Percentiles rank a stretch among this genome's conserved stretches.
phyloP scores from a whole-genome alignment of 2,113 vertebrate genomes.

The Sinosuthora webbiana region DNA sequence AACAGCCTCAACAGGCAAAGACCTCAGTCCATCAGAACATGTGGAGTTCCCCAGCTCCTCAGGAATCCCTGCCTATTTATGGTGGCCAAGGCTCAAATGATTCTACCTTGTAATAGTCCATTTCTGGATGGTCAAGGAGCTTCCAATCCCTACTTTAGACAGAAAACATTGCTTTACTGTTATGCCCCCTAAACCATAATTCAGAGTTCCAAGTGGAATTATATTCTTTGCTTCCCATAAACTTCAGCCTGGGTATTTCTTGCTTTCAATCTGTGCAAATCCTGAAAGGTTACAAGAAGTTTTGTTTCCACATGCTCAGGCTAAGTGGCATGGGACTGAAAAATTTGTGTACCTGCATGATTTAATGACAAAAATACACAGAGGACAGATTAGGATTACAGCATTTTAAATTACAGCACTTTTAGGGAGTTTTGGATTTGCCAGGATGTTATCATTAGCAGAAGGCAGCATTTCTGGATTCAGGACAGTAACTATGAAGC shows the following conservation, averaged over 20 bases:
- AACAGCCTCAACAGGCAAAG: neutral
- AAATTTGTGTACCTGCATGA: fast-evolving
- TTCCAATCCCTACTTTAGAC: neutral
- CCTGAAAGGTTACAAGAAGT: neutral
- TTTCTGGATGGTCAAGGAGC: neutral
- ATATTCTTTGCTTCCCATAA: neutral
- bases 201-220: neutral
- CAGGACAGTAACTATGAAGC: neutral
- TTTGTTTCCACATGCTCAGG: neutral
- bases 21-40: neutral
- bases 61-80: neutral
- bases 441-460: neutral
- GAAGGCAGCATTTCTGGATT: neutral
- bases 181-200: neutral
- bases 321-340: neutral
- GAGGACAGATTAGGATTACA: too few species aligned
- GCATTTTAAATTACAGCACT: neutral
- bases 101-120: fast-evolving
- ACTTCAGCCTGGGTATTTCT: too few species aligned
- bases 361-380: neutral
- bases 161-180: neutral
- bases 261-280: neutral
- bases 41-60: neutral
- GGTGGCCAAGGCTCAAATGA: neutral
- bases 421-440: neutral